Base-by-base conservation (phyloP, 2,113 vertebrate species). In the Sapajus apella region DNA sequence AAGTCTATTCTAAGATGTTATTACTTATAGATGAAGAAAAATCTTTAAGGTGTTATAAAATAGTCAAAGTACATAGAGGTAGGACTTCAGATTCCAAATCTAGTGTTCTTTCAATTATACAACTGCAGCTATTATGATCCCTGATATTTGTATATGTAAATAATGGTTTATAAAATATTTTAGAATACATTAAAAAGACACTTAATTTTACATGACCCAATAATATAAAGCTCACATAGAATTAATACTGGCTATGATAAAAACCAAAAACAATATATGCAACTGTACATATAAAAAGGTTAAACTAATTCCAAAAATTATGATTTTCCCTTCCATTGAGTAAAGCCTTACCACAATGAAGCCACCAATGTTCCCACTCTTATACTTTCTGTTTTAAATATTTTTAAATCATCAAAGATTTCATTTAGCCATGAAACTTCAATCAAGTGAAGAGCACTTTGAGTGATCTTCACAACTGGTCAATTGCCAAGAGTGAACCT, bases 401-500 rank as follows among this genome's bases (percentile, higher is more conserved):
- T 85, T 70, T 96, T 86, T 82, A 95, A 97, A 80, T 94, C 56
- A 85, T 95, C 27, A 8, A 80, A 90, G 35, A 94, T 96, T 88
- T 90, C 35, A 95, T 83, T 45, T 96, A 97, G 47, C 35, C 30
- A 92, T 6, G 1, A 25, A 88, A 86, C 90, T 96, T 95, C 80
- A 96, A 77, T 80, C 45, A 20, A 94, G 45, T 95, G 81, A 96
- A 97, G 96, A 94, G 84, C 47, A 88, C 84, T 96, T 68, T 85
- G 66, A 96, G 68, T 75, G 58, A 94, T 96, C 80, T 70, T 95
- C 72, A 96, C 23, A 97, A 96, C 0, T 83, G 72, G 66, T 95
- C 95, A 96, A 96, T 97, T 94, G 96, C 27, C 6, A 86, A 86
- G 84, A 91, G 25, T 91, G 93, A 95, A 89, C 58, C 37, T 97